These are phyloP conservation scores for Malurus splendens DNA, from an alignment of 2,797 vertebrate species.

Conservation along the genomic window DNA sequence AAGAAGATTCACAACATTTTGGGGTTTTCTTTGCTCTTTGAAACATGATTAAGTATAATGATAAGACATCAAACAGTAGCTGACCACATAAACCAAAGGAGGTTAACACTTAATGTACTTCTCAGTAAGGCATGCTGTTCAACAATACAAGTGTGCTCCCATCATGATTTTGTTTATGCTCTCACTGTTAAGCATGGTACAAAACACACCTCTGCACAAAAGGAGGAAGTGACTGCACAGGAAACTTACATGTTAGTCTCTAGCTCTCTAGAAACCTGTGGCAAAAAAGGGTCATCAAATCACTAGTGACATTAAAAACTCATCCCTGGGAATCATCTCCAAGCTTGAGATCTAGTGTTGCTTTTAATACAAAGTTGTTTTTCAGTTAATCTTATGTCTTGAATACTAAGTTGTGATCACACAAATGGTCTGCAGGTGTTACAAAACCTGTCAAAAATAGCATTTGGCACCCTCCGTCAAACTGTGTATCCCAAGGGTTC, in stretches of 20 bases:
- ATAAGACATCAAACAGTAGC: background rate
- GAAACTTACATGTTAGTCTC: background rate
- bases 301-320: background rate
- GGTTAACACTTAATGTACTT: background rate
- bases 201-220: background rate
- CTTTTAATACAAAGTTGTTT: background rate
- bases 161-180: background rate
- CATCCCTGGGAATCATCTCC: background rate
- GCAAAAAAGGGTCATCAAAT: background rate
- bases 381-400: background rate
- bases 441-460: background rate
- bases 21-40: conserved; percentile 1
- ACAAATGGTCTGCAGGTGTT: background rate
- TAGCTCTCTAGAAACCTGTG: background rate
- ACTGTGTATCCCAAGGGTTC: background rate
- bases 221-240: background rate
- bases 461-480: background rate
- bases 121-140: background rate
- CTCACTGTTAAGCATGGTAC: background rate
- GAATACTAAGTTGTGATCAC: background rate
- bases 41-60: background rate
- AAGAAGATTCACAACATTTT: background rate
- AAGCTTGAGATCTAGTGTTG: background rate
- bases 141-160: background rate
- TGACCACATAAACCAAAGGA: conserved; percentile 26